Evolutionary conservation across 2,888 invertebrate genomes (phyloP), one percentile per base, ranked within the genome.

Genomic region (Neoascia interrupta): DNA sequence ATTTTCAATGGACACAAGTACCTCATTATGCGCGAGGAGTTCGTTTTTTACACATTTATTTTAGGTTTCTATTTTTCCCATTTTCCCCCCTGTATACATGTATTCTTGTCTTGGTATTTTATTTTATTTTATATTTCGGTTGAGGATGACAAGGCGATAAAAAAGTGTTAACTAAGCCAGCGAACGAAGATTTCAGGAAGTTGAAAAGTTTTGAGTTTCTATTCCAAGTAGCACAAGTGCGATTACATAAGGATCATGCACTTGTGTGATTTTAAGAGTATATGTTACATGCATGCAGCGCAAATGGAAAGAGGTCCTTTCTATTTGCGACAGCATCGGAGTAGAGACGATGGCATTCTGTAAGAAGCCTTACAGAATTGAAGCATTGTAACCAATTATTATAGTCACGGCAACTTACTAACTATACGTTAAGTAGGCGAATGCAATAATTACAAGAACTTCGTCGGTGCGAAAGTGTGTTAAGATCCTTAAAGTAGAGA

Each of bases 1-100:
- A 73, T 73, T 51, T 73, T 79, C 73, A 73, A 73, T 79, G 79
- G 79, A 73, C 79, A 79, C 79, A 79, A 79, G 79, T 79, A 79
- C 79, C 79, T 79, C 79, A 79, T 79, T 79, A 79, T 79, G 41
- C n/a, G n/a, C 79, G 19, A 45, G 68, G 31, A 66, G 61, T 61
- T 68, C 41, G 31, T 49, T 36, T 31, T 36, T 31, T 36, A 8
- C 51, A 28, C 15, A 13, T 43, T 28, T 13, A 26, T 36, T 10
- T 21, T 31, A 31, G 6, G 13, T 23, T 5, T 43, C 45, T 2
- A 18, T 64, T 45, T 26, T 64, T 10, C n/a, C 5, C 5, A 31
- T 31, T n/a, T 31, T n/a, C n/a, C n/a, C n/a, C 31, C 15, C 19
- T 41, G 19, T 31, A 10, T 45, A n/a, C n/a, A 34, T 11, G 8